phyloP scores from a whole-genome alignment of 2,888 invertebrate species.

The Pyrgus malvae region DNA sequence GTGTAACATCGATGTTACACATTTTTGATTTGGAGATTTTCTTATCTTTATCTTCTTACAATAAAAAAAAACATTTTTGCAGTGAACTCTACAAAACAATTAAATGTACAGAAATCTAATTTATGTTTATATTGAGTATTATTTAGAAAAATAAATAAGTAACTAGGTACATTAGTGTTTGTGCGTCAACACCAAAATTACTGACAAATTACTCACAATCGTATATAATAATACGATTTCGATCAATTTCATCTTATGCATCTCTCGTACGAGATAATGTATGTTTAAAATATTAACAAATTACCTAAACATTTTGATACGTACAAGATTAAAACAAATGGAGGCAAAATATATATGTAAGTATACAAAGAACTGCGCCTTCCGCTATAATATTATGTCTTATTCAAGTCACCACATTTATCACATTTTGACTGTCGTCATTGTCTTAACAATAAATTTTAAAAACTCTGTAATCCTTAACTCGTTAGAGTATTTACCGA shows the following conservation, averaged over 20 bases:
- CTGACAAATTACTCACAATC: constrained; percentile 21
- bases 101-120: not conserved
- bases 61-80: not conserved
- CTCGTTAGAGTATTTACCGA: not conserved
- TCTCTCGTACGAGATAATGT: too few relatives aligned
- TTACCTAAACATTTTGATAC: too few relatives aligned
- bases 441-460: not conserved
- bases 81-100: not conserved
- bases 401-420: not conserved
- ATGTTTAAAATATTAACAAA: too few relatives aligned
- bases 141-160: not conserved
- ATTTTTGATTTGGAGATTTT: too few relatives aligned
- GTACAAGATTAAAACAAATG: too few relatives aligned
- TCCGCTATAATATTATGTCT: not conserved
- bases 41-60: not conserved
- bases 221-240: too few relatives aligned
- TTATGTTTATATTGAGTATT: not conserved
- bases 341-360: too few relatives aligned
- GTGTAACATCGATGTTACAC: too few relatives aligned
- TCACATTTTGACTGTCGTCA: not conserved
- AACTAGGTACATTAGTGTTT: constrained; percentile 15
- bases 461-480: constrained; percentile 2
- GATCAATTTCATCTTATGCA: too few relatives aligned
- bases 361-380: too few relatives aligned
- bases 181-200: constrained; percentile 28